A percentile compares a stretch with the other conserved stretches of the same genome.
Conservation (phyloP, 2,797 vertebrate species). For the Arctocebus calabarensis region DNA sequence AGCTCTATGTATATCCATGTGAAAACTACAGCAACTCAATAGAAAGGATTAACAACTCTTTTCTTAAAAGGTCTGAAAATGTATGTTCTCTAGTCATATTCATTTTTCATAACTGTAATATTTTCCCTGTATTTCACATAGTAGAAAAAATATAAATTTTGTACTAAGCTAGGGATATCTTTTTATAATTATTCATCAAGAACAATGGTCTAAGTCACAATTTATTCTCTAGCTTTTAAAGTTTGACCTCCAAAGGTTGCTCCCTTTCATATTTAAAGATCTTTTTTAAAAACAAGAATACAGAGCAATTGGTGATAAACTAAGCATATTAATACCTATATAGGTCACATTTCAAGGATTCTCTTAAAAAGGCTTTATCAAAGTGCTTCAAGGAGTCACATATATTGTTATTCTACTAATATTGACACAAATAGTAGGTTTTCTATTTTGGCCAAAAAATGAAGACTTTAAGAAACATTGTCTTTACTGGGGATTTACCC, state of each 20-base stretch:
- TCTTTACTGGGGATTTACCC: background rate
- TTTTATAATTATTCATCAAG: background rate
- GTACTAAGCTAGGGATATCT: background rate
- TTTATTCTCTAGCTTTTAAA: slow-evolving; percentile 45
- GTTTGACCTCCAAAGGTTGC: background rate
- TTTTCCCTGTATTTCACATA: slow-evolving; percentile 40
- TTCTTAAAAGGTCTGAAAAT: slow-evolving; percentile 18
- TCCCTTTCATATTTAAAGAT: slow-evolving; percentile 27
- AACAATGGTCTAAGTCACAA: background rate
- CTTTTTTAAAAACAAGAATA: slow-evolving; percentile 50
- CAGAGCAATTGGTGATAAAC: slow-evolving; percentile 23
- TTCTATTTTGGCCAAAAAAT: background rate
- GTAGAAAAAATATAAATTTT: slow-evolving; percentile 30
- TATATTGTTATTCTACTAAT: background rate
- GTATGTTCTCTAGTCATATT: background rate
- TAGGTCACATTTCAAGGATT: background rate
- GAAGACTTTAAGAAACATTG: background rate
- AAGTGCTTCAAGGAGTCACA: background rate
- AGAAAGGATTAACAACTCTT: background rate
- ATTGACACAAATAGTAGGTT: background rate
- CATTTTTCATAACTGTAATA: background rate
- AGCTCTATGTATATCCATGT: background rate
- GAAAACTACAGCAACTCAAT: slow-evolving; percentile 8
- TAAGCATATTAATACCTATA: slow-evolving; percentile 16
- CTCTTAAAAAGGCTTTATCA: background rate